Conservation (phyloP, 2,113 vertebrate genomes). For the Lichenostomus cassidix region DNA sequence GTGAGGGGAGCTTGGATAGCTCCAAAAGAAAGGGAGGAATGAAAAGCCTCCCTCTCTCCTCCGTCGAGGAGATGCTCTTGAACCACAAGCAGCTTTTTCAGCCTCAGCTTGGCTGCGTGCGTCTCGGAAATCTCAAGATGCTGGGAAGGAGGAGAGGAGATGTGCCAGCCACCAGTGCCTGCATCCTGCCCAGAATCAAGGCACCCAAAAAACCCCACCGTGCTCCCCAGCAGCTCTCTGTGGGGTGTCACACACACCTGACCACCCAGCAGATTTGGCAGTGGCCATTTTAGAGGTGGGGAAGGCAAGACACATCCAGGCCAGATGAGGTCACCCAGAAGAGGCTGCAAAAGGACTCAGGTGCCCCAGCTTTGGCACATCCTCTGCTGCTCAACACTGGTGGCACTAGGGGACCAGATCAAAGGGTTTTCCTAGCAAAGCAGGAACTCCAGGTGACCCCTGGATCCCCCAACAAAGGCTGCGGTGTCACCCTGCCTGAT, state of each 20-base stretch:
- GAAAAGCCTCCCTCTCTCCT: constrained; percentile 11
- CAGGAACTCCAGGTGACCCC: neutral
- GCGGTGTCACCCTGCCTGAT: neutral
- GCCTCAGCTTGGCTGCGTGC: neutral
- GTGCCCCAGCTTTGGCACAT: neutral
- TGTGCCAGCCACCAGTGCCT: neutral
- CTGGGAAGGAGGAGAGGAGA: constrained; percentile 24
- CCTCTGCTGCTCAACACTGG: neutral
- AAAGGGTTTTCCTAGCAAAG: neutral
- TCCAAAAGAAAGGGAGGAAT: constrained; percentile 19
- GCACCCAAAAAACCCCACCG: neutral
- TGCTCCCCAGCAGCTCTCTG: neutral
- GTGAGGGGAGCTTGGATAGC: neutral
- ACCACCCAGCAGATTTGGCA: neutral
- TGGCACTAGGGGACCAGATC: neutral
- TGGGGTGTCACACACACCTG: neutral
- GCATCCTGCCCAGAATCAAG: neutral
- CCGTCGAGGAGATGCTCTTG: constrained; percentile 28
- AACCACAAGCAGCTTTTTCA: constrained; percentile 47
- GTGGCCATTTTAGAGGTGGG: neutral
- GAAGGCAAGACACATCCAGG: neutral
- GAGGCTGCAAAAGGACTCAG: neutral
- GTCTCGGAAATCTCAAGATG: constrained; percentile 28
- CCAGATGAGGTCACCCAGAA: neutral
- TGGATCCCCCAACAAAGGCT: neutral